Base-by-base conservation (phyloP, 2,888 invertebrate species). In the Odontocerum albicorne region DNA sequence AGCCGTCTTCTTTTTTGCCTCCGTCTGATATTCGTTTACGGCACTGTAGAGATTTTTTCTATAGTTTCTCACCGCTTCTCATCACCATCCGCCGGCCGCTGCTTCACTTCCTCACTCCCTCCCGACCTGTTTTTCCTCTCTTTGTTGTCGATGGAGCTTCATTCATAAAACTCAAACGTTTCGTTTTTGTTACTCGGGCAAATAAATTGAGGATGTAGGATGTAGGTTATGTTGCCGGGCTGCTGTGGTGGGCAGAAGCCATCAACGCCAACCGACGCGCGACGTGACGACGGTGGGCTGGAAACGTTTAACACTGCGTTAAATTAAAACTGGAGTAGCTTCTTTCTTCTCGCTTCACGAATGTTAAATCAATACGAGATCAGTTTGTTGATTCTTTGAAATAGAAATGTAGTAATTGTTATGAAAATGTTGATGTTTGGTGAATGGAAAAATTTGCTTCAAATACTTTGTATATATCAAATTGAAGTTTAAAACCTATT, bases 171-270 rank as follows among this genome's bases (percentile, higher is more conserved):
- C 32, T 45, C 42, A 32, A 36, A 42, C 46, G 39, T 16, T 35
- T 52, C 55, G 53, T 49, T 55, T 55, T 55, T 55, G 47, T 52
- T 52, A 40, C 47, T 32, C 42, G 49, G 42, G 53, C 49, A 57
- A 59, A 59, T 59, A 59, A 59, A 59, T 59, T 59, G 59, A 59
- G 59, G 59, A 59, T 59, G 59, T 57, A 59, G 56, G 56, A 52
- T 55, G 50, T 55, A 55, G 46, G 33, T 49, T 45, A 38, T 46
- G 54, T 40, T 54, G 27, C 27, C 36, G 32, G 43, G 50, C 43
- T 27, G 47, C 49, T 52, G 57, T 44, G 57, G 57, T 53, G 19
- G 49, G 16, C 52, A 47, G 52, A 49, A 39, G 52, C 52, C 38
- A 35, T 44, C 44, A 51, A 49, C 15, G 32, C 35, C 38, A 43